Percentiles rank a stretch among this genome's conserved stretches.
These are phyloP conservation scores for Rhombomys opimus DNA, from an alignment of 2,113 vertebrate species.

Conservation along the genomic window DNA sequence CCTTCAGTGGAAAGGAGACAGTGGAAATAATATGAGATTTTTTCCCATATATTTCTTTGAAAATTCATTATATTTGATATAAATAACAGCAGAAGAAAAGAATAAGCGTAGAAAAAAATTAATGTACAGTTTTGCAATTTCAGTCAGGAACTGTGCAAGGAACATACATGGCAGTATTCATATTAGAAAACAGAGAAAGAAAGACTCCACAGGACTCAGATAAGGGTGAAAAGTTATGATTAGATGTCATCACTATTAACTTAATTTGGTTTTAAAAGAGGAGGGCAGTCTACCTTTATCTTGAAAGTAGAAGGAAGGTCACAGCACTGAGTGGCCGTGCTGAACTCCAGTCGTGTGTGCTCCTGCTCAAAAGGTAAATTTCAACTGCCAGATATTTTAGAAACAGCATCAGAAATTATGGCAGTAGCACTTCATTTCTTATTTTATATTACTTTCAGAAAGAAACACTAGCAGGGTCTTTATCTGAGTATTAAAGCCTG, in stretches of 20 bases:
- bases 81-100: neutral
- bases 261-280: constrained; percentile 63
- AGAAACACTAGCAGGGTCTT: neutral
- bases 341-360: neutral
- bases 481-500: neutral
- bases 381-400: neutral
- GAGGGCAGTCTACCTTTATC: neutral
- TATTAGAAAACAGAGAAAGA: neutral
- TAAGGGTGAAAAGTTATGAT: constrained; percentile 33
- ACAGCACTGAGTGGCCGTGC: neutral
- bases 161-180: neutral
- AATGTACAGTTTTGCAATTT: constrained; percentile 1
- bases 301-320: constrained; percentile 20
- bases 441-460: constrained; percentile 25
- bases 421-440: neutral
- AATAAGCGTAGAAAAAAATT: neutral
- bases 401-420: neutral
- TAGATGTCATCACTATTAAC: constrained; percentile 54
- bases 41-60: neutral
- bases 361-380: neutral
- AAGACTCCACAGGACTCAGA: neutral
- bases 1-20: neutral
- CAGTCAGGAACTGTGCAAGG: neutral
- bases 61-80: neutral
- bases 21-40: neutral